Base-by-base conservation (phyloP, 2,797 vertebrate genomes). In the Propithecus perrieri region DNA sequence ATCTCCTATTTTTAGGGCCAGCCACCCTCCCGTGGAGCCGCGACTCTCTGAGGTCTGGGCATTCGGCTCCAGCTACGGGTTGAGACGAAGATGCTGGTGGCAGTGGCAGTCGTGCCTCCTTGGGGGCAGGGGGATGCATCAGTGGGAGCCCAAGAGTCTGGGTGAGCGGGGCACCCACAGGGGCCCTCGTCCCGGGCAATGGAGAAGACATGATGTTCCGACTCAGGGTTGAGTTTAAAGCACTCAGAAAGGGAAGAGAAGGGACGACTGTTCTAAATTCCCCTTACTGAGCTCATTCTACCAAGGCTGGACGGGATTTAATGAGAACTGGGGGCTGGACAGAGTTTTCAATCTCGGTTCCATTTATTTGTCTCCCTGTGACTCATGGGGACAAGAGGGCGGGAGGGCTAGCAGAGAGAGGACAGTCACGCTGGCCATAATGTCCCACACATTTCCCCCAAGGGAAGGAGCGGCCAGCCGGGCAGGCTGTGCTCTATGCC, bases 1-100 rank as follows among this genome's bases (percentile, higher is more conserved):
- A 7, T 8, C 84, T 93, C 85, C 94, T 95, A 81, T 94, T 90
- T 96, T 92, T 90, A 95, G 96, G 46, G 50, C 12, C 69, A 33
- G 71, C 18, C 81, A 17, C n/a, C 71, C 61, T 3, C 26, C 83
- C 5, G 0, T 0, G 13, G 61, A 57, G 63, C 88, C 13, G 12
- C 5, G 0, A 33, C 86, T 63, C 65, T 71, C 71, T 35, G 76
- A 11, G n/a, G 41, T 80, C 93, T 20, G 61, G 75, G n/a, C 12
- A 30, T 24, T 28, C 3, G 18, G 61, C 46, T 41, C n/a, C 30
- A 48, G 46, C n/a, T n/a, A 35, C 38, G 67, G 61, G 17, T 24
- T 28, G 18, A 59, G 55, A 53, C 35, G 24, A 76, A 28, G 74
- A 61, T n/a, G 18, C 74, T 65, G 79, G 67, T 38, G 78, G 18